Evolutionary conservation across 2,797 vertebrate genomes (phyloP).

Genomic region (Fistularia tabacaria): DNA sequence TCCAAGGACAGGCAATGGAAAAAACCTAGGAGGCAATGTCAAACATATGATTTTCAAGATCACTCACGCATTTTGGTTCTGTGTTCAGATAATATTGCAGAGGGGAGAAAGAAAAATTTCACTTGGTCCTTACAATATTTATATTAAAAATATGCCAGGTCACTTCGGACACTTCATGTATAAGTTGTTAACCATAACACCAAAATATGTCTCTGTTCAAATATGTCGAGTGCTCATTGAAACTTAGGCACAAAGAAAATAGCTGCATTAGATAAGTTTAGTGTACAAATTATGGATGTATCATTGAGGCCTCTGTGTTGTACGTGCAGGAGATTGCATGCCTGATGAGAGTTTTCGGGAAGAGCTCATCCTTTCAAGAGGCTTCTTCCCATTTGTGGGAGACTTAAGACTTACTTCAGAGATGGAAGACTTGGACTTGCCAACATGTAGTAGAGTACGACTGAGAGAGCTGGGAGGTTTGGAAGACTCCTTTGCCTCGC

Average conservation of each 20-base stretch:
- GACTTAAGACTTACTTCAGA: slow-evolving; percentile 77
- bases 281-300: slow-evolving; percentile 60
- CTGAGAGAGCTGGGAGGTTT: slow-evolving; percentile 80
- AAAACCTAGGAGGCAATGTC: no score
- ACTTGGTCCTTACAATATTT: no score
- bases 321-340: slow-evolving; percentile 88
- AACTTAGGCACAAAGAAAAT: slow-evolving; percentile 87
- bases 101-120: no score
- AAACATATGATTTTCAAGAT: no score
- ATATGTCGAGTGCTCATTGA: slow-evolving; percentile 38
- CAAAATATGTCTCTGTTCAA: slow-evolving; percentile 31
- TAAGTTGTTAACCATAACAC: slow-evolving; percentile 22
- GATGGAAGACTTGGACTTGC: slow-evolving; percentile 91
- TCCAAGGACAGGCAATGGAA: no score
- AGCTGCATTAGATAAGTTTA: slow-evolving; percentile 80
- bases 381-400: slow-evolving; percentile 81
- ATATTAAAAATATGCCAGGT: neutral
- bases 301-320: slow-evolving; percentile 90
- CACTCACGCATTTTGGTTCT: no score
- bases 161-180: neutral
- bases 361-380: slow-evolving; percentile 78
- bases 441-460: slow-evolving; percentile 83
- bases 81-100: no score
- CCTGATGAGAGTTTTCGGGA: slow-evolving; percentile 86
- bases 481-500: slow-evolving; percentile 73